Base-by-base conservation (phyloP, 1,140 invertebrate genomes). In the Doryteuthis pealeii region DNA sequence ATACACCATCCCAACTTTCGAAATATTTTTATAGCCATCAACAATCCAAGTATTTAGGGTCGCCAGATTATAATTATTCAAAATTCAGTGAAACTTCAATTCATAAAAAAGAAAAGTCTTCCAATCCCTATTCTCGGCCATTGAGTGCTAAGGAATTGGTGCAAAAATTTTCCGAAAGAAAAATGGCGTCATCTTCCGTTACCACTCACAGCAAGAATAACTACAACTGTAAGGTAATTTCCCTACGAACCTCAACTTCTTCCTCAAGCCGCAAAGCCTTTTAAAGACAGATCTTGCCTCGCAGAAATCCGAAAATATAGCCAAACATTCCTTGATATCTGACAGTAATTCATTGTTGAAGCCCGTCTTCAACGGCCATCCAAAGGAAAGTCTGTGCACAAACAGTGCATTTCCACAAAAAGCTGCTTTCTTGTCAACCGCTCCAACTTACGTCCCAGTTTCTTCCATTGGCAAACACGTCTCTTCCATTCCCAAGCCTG, bases 121-220 rank as follows among this genome's bases (percentile, higher is more conserved):
- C 73, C 28, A 85, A 83, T 73, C 84, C 85, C 14, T 86, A 84
- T 74, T 74, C 77, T 32, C 77, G 83, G 65, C 85, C 85, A 26
- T 74, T 86, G 14, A 86, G 83, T 83, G 85, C 85, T 68, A 83
- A 82, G 78, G 85, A 86, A 66, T 81, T 84, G 58, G 81, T 77
- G 32, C 66, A 75, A 30, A 73, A 69, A 49, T 58, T 72, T 35
- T 62, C 72, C 22, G 72, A 71, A 30, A 45, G 28, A 35, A 43
- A 45, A n/a, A 54, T 15, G 12, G 28, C 15, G 35, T 30, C 54
- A 2, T 54, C 54, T 26, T 71, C 72, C 4, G 58, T 54, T 30
- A 67, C 71, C 30, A 68, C 65, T 45, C 35, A 72, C 30, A 30
- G 35, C 43, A 70, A 67, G 22, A 70, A 74, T 30, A 45, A 35